Conservation (phyloP, 1,140 invertebrate genomes). For the Drosophila punjabiensis region DNA sequence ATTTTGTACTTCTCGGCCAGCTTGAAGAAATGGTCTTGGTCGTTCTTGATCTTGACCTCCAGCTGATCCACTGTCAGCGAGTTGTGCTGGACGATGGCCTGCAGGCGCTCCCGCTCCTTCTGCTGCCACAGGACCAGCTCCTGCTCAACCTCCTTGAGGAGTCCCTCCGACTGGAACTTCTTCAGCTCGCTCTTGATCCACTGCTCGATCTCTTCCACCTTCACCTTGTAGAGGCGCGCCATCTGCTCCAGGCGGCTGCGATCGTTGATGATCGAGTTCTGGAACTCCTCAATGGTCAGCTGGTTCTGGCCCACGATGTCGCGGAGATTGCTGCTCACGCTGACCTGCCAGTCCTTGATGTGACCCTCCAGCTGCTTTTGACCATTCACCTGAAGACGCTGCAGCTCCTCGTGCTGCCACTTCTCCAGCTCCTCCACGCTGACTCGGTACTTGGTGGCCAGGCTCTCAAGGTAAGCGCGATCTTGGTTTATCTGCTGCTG, state of each 20-base stretch:
- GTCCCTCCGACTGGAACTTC: constrained; percentile 74
- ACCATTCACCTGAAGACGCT: constrained; percentile 65
- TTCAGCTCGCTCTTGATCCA: constrained; percentile 77
- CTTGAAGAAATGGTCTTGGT: constrained; percentile 72
- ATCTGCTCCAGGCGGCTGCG: constrained; percentile 68
- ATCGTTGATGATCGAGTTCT: constrained; percentile 71
- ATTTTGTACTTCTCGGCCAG: constrained; percentile 79
- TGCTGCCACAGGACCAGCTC: constrained; percentile 75
- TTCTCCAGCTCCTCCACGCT: constrained; percentile 80
- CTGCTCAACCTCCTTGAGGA: constrained; percentile 75
- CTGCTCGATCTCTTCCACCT: constrained; percentile 74
- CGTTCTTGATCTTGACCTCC: constrained; percentile 76
- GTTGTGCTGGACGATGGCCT: constrained; percentile 69
- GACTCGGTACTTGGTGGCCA: constrained; percentile 78
- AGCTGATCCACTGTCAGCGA: constrained; percentile 74
- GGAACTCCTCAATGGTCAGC: constrained; percentile 79
- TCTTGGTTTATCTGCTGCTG: constrained; percentile 72
- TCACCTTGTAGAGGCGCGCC: constrained; percentile 74
- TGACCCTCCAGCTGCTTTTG: constrained; percentile 69
- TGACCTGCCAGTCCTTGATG: constrained; percentile 77
- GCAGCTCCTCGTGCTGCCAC: constrained; percentile 75
- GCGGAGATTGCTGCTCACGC: constrained; percentile 65
- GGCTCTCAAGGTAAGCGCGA: constrained; percentile 68
- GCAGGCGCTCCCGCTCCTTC: constrained; percentile 71
- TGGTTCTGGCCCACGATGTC: constrained; percentile 72